Percentiles rank a stretch among this genome's conserved stretches.
Conservation (phyloP, 2,113 vertebrate species). For the Caranx melampygus region DNA sequence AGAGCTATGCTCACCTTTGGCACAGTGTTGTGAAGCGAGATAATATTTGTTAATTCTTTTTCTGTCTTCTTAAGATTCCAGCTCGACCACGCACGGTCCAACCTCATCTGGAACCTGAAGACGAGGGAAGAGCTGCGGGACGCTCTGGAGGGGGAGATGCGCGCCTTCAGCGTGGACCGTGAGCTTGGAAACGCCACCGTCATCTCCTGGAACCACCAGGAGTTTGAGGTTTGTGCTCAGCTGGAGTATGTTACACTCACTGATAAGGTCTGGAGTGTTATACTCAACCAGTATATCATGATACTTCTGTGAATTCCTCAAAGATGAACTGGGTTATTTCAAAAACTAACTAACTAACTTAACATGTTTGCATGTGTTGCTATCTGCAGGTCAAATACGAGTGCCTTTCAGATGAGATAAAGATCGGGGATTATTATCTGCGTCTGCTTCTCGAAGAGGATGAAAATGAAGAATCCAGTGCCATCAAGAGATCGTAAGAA, state of each 20-base stretch:
- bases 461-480: conserved; percentile 93
- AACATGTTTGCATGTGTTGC: background rate
- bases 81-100: conserved; percentile 93
- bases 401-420: conserved; percentile 98
- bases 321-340: background rate
- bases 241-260: background rate
- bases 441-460: conserved; percentile 96
- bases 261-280: background rate
- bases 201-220: conserved; percentile 99
- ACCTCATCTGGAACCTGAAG: conserved; percentile 99
- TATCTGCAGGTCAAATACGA: conserved; percentile 94
- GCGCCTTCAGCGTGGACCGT: conserved; percentile 93
- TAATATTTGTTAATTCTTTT: background rate
- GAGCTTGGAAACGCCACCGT: conserved; percentile 93
- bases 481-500: conserved; percentile 98
- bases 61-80: conserved; percentile 86
- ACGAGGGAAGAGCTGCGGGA: conserved; percentile 97
- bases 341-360: background rate
- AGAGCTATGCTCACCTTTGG: background rate
- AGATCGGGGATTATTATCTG: conserved; percentile 98
- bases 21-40: too few relatives aligned
- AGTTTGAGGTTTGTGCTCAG: conserved; percentile 91
- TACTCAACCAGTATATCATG: background rate
- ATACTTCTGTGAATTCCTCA: background rate
- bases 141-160: conserved; percentile 96